Base-by-base conservation (phyloP, 92 coral and sea anemone species). In the Pocillopora meandrina region DNA sequence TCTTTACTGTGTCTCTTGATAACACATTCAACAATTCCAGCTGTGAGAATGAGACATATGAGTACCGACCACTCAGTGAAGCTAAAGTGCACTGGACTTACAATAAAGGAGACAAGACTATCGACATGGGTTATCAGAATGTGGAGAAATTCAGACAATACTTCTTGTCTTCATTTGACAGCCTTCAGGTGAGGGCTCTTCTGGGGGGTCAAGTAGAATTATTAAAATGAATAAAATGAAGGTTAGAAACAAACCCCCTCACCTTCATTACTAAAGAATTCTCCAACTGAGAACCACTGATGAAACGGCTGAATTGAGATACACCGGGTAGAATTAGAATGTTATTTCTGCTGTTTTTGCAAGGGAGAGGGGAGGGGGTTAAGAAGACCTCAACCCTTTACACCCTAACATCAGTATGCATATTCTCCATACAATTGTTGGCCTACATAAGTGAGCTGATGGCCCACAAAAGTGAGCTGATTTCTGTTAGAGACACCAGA, bases 71-170 rank as follows among this genome's bases (percentile, higher is more conserved):
- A 3, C 87, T 96, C 84, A 94, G 98, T 64, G 86, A 93, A 35
- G 95, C 92, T 1, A 79, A 92, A 10, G 97, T 96, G n/a, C 98
- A 94, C 55, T 96, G 98, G 98, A 96, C 98, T 0, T 96, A 94
- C 91, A 92, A 92, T 62, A 96, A 96, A 63, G 99, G 98, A 14
- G 99, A 96, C 81, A 90, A 64, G 62, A 70, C 86, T 15, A 92
- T 96, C 42, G 93, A 90, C 16, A 96, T 96, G 99, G 99, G 99
- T 33, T 96, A 90, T 75, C 74, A 92, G 80, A 95, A 95, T 74
- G 81, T 94, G 2, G 93, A 90, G 72, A 83, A 56, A 78, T 89
- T 90, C 77, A 81, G 95, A 47, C 72, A 90, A 31, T 68, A 64
- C 33, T 10, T 95, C 9, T 68, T 93, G 34, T 72, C 72, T 31